Evolutionary conservation across 2,797 vertebrate genomes (phyloP).

Genomic region (Tiaroga cobitis): DNA sequence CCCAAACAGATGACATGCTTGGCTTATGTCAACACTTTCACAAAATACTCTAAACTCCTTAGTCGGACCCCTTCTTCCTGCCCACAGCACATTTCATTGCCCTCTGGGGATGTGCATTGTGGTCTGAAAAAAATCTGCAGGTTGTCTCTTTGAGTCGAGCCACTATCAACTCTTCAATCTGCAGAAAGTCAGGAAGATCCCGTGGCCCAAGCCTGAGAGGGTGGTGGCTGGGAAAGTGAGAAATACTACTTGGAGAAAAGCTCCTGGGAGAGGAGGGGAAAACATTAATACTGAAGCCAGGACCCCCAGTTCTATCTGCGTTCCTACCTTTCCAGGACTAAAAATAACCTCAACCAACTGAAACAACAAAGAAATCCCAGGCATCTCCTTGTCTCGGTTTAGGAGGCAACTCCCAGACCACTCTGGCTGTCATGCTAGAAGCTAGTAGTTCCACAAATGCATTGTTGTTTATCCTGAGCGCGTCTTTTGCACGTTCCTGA

Average conservation of each 20-base stretch:
- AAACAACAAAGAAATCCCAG: slow-evolving; percentile 71
- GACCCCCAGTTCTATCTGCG: slow-evolving; percentile 58
- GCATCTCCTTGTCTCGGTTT: slow-evolving; percentile 55
- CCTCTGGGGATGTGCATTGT: slow-evolving; percentile 77
- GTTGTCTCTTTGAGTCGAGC: slow-evolving; percentile 68
- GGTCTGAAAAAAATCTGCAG: slow-evolving; percentile 67
- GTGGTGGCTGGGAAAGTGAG: slow-evolving; percentile 85
- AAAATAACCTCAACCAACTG: slow-evolving; percentile 68
- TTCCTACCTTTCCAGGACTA: slow-evolving; percentile 66
- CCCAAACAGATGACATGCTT: slow-evolving; percentile 43
- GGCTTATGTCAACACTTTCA: slow-evolving; percentile 38
- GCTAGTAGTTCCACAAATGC: slow-evolving; percentile 38
- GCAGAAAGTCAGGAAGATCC: slow-evolving; percentile 61
- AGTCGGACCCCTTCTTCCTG: slow-evolving; percentile 68
- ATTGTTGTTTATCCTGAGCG: slow-evolving; percentile 1
- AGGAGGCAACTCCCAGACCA: slow-evolving; percentile 59
- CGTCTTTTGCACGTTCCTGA: slow-evolving; percentile 1
- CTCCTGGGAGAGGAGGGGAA: slow-evolving; percentile 71
- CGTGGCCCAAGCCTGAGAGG: slow-evolving; percentile 63
- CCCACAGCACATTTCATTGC: slow-evolving; percentile 71
- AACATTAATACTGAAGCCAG: slow-evolving; percentile 70
- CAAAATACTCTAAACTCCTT: slow-evolving; percentile 57
- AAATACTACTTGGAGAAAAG: slow-evolving; percentile 67
- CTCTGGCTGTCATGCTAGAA: slow-evolving; percentile 53
- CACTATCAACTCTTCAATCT: slow-evolving; percentile 62